phyloP scores from a whole-genome alignment of 2,888 invertebrate genomes.

The Abscondita cerata region DNA sequence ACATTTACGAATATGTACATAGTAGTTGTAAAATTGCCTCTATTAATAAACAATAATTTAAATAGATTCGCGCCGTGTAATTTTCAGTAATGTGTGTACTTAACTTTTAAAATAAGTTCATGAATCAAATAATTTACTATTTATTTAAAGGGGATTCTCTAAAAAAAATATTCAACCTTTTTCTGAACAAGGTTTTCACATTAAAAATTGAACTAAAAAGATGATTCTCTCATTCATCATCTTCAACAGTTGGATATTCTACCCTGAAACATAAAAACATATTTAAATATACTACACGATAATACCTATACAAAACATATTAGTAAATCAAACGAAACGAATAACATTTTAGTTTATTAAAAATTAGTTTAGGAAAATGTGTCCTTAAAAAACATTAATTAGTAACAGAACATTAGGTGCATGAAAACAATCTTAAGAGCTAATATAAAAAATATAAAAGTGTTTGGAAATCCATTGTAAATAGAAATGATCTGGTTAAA shows the following conservation, averaged over 20 bases:
- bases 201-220: slow-evolving; percentile 3
- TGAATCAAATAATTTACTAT: too few relatives aligned
- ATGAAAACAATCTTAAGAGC: slow-evolving; percentile 12
- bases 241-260: slow-evolving; percentile 10
- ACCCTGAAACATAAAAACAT: slow-evolving; percentile 24
- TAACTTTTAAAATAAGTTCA: too few relatives aligned
- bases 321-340: slow-evolving; percentile 14
- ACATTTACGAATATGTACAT: slow-evolving; percentile 55
- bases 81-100: too few relatives aligned
- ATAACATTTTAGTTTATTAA: neutral
- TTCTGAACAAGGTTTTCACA: too few relatives aligned
- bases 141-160: too few relatives aligned
- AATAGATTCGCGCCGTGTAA: neutral
- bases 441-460: slow-evolving; percentile 10
- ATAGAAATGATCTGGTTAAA: slow-evolving; percentile 16
- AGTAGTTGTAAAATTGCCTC: slow-evolving; percentile 34
- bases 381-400: neutral
- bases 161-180: too few relatives aligned
- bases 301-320: neutral
- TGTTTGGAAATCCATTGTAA: neutral
- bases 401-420: slow-evolving; percentile 14
- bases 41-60: neutral
- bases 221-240: slow-evolving; percentile 2
- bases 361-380: neutral
- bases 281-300: slow-evolving; percentile 2